Base-by-base conservation (phyloP, 92 coral and sea anemone genomes). In the Siderastrea siderea region DNA sequence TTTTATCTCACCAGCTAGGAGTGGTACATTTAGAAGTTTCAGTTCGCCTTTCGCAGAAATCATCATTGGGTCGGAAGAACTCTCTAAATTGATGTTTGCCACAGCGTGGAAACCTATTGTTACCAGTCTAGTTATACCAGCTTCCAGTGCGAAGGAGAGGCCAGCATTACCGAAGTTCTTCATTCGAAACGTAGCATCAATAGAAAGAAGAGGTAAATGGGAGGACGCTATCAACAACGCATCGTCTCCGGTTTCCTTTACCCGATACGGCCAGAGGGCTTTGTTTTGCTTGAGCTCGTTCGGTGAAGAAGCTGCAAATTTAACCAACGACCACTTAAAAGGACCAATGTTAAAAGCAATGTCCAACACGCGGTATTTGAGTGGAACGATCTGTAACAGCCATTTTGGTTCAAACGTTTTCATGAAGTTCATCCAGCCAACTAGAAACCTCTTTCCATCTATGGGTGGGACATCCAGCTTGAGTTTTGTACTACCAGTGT, bases 341-440 rank as follows among this genome's bases (percentile, higher is more conserved):
- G 92, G 85, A 0, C 94, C 94, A 15, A 91, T 72, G 44, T 78
- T 80, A 43, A 87, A 55, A 47, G 59, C 80, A n/a, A 79, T 79
- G 50, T 88, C 89, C 55, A 87, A 61, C n/a, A 91, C 75, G 12
- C 94, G 91, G 44, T 87, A 77, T 55, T 63, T 87, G 13, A 91
- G 82, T 2, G 94, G 92, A 15, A 91, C 82, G 46, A 73, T 83
- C 55, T 78, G 80, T 58, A 91, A 68, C 47, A 91, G 85, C 94
- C 94, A 91, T 60, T 73, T 83, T 43, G 87, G 77, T 58, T 91
- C 89, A 53, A 83, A 80, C 2, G 94, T 91, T 62, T 91, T 91
- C 55, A 88, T 64, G 64, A 87, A 91, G 53, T 91, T 91, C 94
- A 91, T 83, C 70, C 69, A 91, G n/a, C 94, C 94, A 71, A 91